Conservation (phyloP, 1,140 invertebrate species). For the Micrasema longulum region DNA sequence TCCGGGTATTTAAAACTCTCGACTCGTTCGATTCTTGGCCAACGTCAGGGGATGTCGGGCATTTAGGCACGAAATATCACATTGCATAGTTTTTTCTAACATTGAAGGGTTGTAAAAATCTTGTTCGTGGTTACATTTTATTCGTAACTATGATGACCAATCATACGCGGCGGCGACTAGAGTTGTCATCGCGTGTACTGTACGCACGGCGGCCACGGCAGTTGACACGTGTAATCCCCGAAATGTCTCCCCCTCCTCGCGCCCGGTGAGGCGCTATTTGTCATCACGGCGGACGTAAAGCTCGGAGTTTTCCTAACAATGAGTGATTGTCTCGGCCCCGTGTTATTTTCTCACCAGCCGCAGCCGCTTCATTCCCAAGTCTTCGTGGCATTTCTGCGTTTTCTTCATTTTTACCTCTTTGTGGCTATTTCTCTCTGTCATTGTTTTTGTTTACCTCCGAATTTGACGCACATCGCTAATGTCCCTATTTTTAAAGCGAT, state of each 20-base stretch:
- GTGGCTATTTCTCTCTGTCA: constrained; percentile 15
- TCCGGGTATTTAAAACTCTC: too few species aligned
- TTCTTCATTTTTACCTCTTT: too few species aligned
- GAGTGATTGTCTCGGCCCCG: constrained; percentile 31
- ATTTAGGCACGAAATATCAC: too few species aligned
- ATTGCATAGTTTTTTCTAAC: too few species aligned
- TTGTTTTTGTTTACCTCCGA: constrained; percentile 29
- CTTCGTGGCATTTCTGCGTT: constrained; percentile 3
- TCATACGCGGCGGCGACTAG: too few species aligned
- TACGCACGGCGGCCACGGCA: not conserved
- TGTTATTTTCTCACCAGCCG: constrained; percentile 9
- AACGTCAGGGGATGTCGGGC: too few species aligned
- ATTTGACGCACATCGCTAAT: not conserved
- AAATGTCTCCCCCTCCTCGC: not conserved
- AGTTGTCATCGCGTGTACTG: not conserved
- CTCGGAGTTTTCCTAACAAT: constrained; percentile 35
- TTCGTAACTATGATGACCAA: too few species aligned
- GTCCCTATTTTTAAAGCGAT: constrained; percentile 1
- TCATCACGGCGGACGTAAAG: constrained; percentile 32
- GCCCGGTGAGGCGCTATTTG: constrained; percentile 31
- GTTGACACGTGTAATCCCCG: constrained; percentile 16
- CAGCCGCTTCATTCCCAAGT: constrained; percentile 7
- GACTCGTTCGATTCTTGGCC: too few species aligned
- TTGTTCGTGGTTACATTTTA: too few species aligned
- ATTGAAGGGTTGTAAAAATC: too few species aligned